phyloP scores from a whole-genome alignment of 2,113 vertebrate genomes.

The Strix uralensis region DNA sequence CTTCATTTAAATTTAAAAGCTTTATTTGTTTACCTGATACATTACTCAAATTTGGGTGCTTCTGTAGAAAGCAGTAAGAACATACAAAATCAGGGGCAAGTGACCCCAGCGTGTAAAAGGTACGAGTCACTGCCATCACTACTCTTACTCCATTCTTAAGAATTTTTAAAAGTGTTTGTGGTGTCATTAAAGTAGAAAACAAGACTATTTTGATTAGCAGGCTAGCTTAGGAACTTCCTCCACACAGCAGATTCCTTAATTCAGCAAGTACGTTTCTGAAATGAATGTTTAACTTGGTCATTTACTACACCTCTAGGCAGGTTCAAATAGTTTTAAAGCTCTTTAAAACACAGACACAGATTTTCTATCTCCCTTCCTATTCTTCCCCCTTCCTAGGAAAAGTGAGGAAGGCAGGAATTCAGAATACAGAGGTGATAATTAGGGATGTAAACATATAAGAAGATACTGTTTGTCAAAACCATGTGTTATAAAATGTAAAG shows the following conservation, averaged over 20 bases:
- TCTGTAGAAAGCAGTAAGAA: neutral
- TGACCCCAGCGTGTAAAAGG: neutral
- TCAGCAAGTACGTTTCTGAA: neutral
- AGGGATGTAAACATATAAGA: neutral
- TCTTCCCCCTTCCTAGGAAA: neutral
- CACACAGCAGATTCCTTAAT: neutral
- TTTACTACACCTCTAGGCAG: neutral
- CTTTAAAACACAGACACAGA: neutral
- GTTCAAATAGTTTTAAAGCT: neutral
- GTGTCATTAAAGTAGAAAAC: neutral
- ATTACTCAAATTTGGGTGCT: neutral
- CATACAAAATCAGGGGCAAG: neutral
- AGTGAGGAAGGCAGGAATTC: neutral
- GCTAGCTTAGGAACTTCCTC: neutral
- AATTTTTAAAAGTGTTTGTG: neutral
- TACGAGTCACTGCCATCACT: neutral
- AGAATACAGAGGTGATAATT: neutral
- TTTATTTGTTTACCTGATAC: neutral
- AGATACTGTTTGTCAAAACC: neutral
- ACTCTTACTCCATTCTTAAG: neutral
- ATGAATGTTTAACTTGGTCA: neutral
- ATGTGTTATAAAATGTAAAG: neutral
- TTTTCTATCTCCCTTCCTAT: neutral
- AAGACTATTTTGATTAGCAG: neutral
- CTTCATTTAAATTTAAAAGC: neutral